Conservation (phyloP, 2,113 vertebrate species). For the Poeciliopsis prolifica region DNA sequence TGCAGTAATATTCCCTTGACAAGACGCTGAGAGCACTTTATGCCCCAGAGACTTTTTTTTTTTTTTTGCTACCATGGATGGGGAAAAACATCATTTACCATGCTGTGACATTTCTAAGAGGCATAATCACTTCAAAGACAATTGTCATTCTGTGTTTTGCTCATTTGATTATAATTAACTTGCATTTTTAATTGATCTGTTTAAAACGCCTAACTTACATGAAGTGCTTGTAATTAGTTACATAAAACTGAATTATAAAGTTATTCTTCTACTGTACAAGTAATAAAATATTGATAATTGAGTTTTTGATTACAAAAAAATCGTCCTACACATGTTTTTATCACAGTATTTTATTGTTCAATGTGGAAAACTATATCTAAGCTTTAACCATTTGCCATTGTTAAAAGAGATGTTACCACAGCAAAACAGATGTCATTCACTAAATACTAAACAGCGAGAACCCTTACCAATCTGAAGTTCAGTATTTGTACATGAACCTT, state of each 20-base stretch:
- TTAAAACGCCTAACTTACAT: slow-evolving; percentile 5
- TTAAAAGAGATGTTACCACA: not conserved
- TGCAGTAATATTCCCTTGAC: slow-evolving; percentile 69
- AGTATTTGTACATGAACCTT: too few species aligned
- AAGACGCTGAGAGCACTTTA: slow-evolving; percentile 55
- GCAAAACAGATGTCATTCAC: not conserved
- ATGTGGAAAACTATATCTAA: not conserved
- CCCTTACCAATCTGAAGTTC: too few species aligned
- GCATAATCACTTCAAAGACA: slow-evolving; percentile 23
- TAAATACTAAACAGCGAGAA: too few species aligned
- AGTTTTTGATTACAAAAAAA: not conserved
- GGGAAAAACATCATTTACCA: slow-evolving; percentile 47
- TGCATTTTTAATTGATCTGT: slow-evolving; percentile 13
- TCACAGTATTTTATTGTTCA: not conserved
- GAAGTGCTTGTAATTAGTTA: not conserved
- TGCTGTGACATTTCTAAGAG: slow-evolving; percentile 40
- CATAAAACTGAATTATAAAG: not conserved
- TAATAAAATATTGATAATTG: too few species aligned
- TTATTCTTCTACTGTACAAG: not conserved
- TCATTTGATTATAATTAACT: not conserved
- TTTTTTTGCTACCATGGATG: slow-evolving; percentile 36
- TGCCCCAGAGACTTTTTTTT: slow-evolving; percentile 55
- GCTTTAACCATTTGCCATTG: too few species aligned
- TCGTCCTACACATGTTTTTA: not conserved
- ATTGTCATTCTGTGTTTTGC: slow-evolving; percentile 8